These are phyloP conservation scores for Lutraria rhynchaena DNA, from an alignment of 1,140 invertebrate genomes.

Conservation along the genomic window DNA sequence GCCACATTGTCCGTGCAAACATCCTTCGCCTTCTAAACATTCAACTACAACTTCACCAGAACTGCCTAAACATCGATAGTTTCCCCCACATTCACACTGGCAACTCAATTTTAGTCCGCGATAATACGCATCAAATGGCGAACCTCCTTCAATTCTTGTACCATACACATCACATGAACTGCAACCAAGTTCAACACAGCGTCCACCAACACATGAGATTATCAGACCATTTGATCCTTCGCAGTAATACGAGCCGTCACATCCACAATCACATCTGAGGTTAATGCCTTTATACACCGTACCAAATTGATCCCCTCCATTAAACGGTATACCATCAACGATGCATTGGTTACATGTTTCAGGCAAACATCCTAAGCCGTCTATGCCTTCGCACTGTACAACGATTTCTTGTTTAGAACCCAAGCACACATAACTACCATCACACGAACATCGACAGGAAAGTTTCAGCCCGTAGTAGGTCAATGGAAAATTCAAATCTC, in stretches of 20 bases:
- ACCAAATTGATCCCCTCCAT: constrained; percentile 42
- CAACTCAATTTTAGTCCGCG: constrained; percentile 36
- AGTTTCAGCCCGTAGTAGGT: constrained; percentile 42
- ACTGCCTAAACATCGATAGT: constrained; percentile 36
- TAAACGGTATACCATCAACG: constrained; percentile 23
- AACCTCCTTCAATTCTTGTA: constrained; percentile 2
- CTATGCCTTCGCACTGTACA: constrained; percentile 14
- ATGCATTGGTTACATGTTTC: constrained; percentile 33
- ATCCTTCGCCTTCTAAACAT: constrained; percentile 48
- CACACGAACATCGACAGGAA: constrained; percentile 31
- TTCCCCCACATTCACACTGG: constrained; percentile 49
- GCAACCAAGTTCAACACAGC: constrained; percentile 51
- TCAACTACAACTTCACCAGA: constrained; percentile 28
- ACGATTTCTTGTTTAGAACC: constrained; percentile 12
- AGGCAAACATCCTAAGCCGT: constrained; percentile 38
- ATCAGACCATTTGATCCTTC: constrained; percentile 30
- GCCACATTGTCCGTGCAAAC: constrained; percentile 17
- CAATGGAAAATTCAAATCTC: constrained; percentile 32
- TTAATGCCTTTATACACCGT: constrained; percentile 24
- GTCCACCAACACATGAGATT: constrained; percentile 28
- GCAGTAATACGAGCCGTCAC: constrained; percentile 54
- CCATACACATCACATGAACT: constrained; percentile 30
- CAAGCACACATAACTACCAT: constrained; percentile 30
- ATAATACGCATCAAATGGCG: constrained; percentile 15
- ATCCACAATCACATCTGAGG: constrained; percentile 44